phyloP scores from a whole-genome alignment of 2,888 invertebrate species.

The Tillus elongatus region DNA sequence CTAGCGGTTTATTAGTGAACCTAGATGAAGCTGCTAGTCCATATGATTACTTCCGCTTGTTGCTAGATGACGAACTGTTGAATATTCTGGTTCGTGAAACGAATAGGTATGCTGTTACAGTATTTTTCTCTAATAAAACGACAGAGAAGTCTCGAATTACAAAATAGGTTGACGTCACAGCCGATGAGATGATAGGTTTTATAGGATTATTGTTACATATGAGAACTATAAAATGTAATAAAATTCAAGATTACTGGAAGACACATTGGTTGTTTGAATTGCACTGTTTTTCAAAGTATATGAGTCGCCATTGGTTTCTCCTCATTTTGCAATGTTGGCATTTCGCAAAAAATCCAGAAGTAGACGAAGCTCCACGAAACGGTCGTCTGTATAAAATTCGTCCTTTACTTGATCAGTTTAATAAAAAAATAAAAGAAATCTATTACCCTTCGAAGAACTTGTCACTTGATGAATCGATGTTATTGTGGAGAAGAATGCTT shows the following conservation, averaged over 20 bases:
- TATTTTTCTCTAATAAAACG: background rate
- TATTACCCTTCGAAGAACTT: slow-evolving; percentile 17
- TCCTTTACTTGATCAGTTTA: slow-evolving; percentile 10
- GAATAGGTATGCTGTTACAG: background rate
- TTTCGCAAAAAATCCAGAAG: no score
- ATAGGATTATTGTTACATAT: no score
- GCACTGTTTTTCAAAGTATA: no score
- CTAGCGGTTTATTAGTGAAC: background rate
- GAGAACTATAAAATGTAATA: background rate
- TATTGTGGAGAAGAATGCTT: slow-evolving; percentile 23
- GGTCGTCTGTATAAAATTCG: slow-evolving; percentile 11
- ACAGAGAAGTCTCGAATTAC: background rate
- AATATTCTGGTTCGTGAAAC: background rate
- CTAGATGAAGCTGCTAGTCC: background rate
- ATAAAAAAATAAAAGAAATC: slow-evolving; percentile 13
- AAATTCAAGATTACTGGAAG: background rate
- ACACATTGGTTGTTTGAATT: no score
- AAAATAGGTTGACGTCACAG: background rate
- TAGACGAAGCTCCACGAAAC: no score
- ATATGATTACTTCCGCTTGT: background rate
- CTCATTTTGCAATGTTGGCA: no score
- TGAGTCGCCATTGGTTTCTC: no score
- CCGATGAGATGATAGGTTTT: background rate
- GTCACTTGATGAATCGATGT: no score
- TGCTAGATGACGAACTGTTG: background rate